phyloP scores from a whole-genome alignment of 2,797 vertebrate species.

The Carcharodon carcharias region DNA sequence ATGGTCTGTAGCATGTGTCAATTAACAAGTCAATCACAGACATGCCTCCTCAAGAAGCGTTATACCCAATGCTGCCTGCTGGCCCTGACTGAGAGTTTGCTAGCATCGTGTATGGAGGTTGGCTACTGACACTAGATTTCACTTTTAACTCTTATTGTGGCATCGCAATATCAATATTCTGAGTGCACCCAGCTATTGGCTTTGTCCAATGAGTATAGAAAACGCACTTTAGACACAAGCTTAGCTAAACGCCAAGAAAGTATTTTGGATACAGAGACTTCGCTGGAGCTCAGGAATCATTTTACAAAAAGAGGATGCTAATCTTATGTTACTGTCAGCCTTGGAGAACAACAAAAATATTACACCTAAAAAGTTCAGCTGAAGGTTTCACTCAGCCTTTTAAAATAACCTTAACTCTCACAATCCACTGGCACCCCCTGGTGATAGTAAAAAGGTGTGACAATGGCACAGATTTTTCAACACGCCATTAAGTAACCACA shows the following conservation, averaged over 20 bases:
- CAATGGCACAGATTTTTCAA: background rate
- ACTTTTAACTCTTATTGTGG: background rate
- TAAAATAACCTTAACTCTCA: background rate
- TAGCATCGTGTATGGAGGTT: background rate
- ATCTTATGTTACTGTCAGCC: background rate
- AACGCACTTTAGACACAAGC: background rate
- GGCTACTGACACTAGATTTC: background rate
- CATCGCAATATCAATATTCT: background rate
- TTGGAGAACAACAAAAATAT: background rate
- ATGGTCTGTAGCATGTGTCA: background rate
- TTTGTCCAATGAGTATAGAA: background rate
- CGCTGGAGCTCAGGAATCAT: background rate
- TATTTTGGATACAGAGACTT: background rate
- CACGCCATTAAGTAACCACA: background rate
- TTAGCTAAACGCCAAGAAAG: background rate
- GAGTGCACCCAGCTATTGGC: background rate
- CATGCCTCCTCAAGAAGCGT: background rate
- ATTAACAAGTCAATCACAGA: background rate
- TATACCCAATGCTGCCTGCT: background rate
- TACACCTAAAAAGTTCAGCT: background rate
- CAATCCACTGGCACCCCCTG: background rate
- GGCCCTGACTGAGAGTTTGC: background rate
- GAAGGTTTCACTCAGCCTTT: background rate
- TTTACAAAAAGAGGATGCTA: background rate
- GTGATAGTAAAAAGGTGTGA: background rate